These are phyloP conservation scores for Chamaetylas fuelleborni DNA, from an alignment of 2,113 vertebrate genomes.

Conservation along the genomic window DNA sequence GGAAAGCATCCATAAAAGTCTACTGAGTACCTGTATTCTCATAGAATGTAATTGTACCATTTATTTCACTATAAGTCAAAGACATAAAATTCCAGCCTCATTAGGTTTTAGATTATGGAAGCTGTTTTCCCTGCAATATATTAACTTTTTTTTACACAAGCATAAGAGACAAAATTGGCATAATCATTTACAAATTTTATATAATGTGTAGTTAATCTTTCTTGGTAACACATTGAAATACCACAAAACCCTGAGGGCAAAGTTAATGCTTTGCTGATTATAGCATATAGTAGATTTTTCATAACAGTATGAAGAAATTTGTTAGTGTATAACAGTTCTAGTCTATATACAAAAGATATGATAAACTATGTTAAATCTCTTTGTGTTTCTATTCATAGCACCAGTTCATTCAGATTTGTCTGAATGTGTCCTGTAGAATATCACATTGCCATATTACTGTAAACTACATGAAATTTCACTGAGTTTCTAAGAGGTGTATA, in stretches of 20 bases:
- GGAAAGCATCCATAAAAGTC: neutral
- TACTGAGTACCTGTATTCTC: neutral
- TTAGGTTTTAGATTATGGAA: slow-evolving; percentile 3
- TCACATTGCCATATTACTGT: neutral
- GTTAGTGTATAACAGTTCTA: neutral
- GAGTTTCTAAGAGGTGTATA: neutral
- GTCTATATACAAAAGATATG: neutral
- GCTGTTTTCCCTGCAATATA: neutral
- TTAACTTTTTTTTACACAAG: neutral
- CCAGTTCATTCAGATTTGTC: neutral
- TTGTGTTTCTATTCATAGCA: neutral
- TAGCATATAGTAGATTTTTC: slow-evolving; percentile 22
- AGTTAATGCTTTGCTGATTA: neutral
- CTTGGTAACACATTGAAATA: slow-evolving; percentile 2
- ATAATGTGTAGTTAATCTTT: neutral
- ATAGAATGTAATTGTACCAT: neutral
- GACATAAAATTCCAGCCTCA: neutral
- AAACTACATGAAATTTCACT: neutral
- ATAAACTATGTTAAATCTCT: neutral
- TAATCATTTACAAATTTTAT: slow-evolving; percentile 1
- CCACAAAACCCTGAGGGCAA: neutral
- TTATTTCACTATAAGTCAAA: slow-evolving; percentile 5
- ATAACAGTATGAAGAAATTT: neutral
- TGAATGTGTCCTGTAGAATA: neutral
- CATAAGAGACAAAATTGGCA: neutral